Conservation (phyloP, 2,797 vertebrate genomes). For the Phalanger gymnotis region DNA sequence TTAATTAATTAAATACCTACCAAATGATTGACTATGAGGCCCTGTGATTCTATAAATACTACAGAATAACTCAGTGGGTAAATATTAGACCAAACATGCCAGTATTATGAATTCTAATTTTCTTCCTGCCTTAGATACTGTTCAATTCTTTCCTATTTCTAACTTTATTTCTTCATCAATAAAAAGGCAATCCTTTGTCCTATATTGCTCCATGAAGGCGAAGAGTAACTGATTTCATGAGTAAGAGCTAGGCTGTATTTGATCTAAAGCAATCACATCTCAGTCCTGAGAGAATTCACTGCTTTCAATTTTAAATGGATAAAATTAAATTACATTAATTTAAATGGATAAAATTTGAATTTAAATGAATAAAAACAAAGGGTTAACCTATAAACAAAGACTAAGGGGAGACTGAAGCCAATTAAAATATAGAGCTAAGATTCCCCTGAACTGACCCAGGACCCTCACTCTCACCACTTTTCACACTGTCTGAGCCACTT, state of each 20-base stretch:
- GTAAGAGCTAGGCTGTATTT: background rate
- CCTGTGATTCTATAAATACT: constrained; percentile 19
- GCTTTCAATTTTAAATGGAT: background rate
- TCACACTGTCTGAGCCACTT: constrained; percentile 41
- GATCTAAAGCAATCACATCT: constrained; percentile 10
- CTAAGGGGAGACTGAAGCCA: constrained; percentile 27
- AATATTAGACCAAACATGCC: background rate
- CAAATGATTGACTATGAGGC: constrained; percentile 45
- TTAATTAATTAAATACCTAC: background rate
- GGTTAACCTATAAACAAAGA: background rate
- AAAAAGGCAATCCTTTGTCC: background rate
- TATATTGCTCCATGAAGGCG: background rate
- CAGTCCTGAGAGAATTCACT: constrained; percentile 42
- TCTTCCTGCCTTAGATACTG: constrained; percentile 4
- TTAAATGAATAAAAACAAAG: background rate
- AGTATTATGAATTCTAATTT: constrained; percentile 6
- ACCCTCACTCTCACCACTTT: constrained; percentile 52
- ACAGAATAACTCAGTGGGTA: constrained; percentile 25
- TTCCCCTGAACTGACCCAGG: constrained; percentile 65
- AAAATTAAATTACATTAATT: background rate
- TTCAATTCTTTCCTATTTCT: constrained; percentile 27
- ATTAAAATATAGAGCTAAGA: constrained; percentile 40
- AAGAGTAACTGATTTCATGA: constrained; percentile 35
- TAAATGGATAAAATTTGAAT: background rate
- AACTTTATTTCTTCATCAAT: constrained; percentile 24